Base-by-base conservation (phyloP, 1,140 invertebrate species). In the Theocolax elegans region DNA sequence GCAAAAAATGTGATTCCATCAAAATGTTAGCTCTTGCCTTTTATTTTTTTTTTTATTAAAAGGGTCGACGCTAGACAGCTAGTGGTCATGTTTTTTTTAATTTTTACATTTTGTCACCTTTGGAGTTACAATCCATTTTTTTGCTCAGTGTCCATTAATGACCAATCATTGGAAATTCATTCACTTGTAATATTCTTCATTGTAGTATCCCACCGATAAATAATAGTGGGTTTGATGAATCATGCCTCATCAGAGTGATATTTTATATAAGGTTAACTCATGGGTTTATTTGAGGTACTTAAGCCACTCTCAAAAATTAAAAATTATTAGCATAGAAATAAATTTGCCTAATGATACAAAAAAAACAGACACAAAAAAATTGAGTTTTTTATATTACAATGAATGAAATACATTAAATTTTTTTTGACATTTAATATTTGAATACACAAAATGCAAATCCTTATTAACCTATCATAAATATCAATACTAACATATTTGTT, bases 1-100 rank as follows among this genome's bases (percentile, higher is more conserved):
- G 81, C 77, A 77, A 80, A 74, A 75, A 75, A 77, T 74, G 78
- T 75, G 72, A 81, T 78, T 78, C 71, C 77, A 74, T 54, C 29
- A 67, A 66, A 71, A 48, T 31, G 60, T 74, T 74, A 65, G 70
- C 35, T 71, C 31, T 49, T 58, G 67, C 51, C 65, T 75, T 69
- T n/a, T n/a, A n/a, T n/a, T n/a, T n/a, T n/a, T n/a, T n/a, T n/a
- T 67, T 71, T 67, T 67, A 54, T 9, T 25, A 2, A 48, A 58
- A 44, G 42, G 60, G 53, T 58, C 25, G 21, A 58, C 63, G 58
- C 59, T 69, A 69, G 49, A 38, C 46, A 63, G 58, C 67, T 63
- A 69, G 58, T 62, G 56, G 29, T 44, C 15, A 23, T 69, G n/a
- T n/a, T 69, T 54, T 54, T 60, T 73, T 49, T 64, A 29, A 27